Evolutionary conservation across 37 sponge, comb jelly and placozoan genomes (phyloP).

Genomic region (Hormiphora californensis): DNA sequence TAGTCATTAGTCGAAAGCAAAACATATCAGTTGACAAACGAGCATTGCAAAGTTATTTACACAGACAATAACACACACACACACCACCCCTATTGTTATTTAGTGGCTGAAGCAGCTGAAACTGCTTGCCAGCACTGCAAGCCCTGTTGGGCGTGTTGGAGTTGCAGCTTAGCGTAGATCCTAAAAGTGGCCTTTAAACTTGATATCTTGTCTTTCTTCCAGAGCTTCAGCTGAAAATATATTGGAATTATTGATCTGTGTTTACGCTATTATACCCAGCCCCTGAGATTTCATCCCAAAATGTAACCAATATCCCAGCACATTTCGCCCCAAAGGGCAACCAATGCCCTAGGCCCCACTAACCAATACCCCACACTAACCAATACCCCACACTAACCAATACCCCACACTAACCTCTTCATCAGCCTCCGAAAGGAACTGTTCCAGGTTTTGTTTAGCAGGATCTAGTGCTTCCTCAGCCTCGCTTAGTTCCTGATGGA

Average conservation of each 20-base stretch:
- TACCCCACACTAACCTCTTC: neutral
- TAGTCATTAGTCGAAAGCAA: too few species aligned
- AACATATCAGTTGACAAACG: too few species aligned
- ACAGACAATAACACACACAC: too few species aligned
- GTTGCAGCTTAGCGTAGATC: slow-evolving; percentile 46
- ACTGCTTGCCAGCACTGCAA: slow-evolving; percentile 41
- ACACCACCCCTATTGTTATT: too few species aligned
- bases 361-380: neutral
- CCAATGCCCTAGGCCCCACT: neutral
- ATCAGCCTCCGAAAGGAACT: slow-evolving; percentile 18
- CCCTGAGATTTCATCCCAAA: too few species aligned
- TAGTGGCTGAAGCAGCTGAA: too few species aligned
- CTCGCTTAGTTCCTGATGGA: neutral
- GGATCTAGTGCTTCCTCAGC: slow-evolving; percentile 33
- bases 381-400: neutral
- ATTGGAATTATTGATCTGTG: too few species aligned
- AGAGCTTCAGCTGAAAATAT: slow-evolving; percentile 21
- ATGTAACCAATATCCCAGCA: too few species aligned
- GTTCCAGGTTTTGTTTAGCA: neutral
- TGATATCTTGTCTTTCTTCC: slow-evolving; percentile 39
- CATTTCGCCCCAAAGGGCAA: too few species aligned
- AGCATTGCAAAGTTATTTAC: too few species aligned
- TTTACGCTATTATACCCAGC: too few species aligned
- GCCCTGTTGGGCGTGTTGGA: slow-evolving; percentile 31
- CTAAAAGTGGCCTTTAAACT: neutral